phyloP scores from a whole-genome alignment of 2,113 vertebrate species.

The Hippocampus barbouri region DNA sequence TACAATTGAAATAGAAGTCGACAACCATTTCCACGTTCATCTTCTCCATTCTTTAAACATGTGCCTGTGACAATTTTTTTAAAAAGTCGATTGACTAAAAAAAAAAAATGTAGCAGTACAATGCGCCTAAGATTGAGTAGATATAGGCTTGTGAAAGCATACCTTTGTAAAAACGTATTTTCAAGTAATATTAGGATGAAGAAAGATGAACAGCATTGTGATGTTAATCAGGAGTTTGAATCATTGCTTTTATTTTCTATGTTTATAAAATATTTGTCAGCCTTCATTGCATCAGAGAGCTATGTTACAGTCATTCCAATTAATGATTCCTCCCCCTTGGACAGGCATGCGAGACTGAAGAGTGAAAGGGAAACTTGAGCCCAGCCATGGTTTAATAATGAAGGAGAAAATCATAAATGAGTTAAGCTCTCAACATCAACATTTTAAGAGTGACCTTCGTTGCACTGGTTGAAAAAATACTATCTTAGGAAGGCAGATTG shows the following conservation, averaged over 20 bases:
- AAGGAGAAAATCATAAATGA: constrained; percentile 36
- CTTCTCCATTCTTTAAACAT: too few species aligned
- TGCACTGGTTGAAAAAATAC: not conserved
- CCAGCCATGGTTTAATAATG: constrained; percentile 57
- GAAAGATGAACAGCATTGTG: too few species aligned
- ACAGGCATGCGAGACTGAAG: constrained; percentile 27
- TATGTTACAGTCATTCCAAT: constrained; percentile 38
- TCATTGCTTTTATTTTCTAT: too few species aligned
- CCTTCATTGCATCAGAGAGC: constrained; percentile 18
- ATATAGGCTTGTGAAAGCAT: too few species aligned
- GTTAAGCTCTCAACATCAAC: constrained; percentile 5
- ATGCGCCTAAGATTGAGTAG: too few species aligned
- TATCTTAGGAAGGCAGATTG: not conserved
- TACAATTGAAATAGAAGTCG: not conserved
- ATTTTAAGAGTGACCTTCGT: constrained; percentile 9
- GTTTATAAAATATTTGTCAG: not conserved
- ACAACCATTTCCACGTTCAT: too few species aligned
- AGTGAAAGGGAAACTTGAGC: constrained; percentile 62
- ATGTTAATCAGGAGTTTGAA: too few species aligned
- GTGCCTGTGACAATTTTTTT: too few species aligned
- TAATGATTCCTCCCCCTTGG: constrained; percentile 62
- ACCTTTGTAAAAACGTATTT: too few species aligned
- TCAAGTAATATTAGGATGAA: too few species aligned
- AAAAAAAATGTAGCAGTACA: too few species aligned
- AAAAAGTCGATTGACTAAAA: too few species aligned